phyloP scores from a whole-genome alignment of 2,888 invertebrate species.

The Luperina testacea region DNA sequence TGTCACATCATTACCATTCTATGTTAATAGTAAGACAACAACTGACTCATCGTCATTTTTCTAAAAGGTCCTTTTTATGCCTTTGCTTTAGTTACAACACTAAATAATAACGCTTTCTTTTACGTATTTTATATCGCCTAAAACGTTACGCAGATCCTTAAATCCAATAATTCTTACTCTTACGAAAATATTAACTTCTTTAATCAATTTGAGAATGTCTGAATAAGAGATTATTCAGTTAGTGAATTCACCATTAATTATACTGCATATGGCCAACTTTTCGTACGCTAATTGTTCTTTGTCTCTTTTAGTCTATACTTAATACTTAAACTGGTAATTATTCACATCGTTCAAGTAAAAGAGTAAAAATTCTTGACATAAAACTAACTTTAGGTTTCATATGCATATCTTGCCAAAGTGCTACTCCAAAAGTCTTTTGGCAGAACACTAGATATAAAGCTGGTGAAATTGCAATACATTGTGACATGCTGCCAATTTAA shows the following conservation, averaged over 20 bases:
- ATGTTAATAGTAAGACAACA: slow-evolving; percentile 1
- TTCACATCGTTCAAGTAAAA: not conserved
- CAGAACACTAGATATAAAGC: slow-evolving; percentile 19
- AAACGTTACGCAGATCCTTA: not conserved
- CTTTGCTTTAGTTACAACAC: not conserved
- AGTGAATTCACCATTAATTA: slow-evolving; percentile 37
- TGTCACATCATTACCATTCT: not conserved
- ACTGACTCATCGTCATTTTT: not conserved
- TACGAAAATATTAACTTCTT: slow-evolving; percentile 22
- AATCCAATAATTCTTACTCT: not conserved
- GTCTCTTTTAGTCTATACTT: not conserved
- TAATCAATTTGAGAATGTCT: slow-evolving; percentile 44
- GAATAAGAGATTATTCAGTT: slow-evolving; percentile 40
- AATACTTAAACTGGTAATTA: not conserved
- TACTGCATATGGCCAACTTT: slow-evolving; percentile 37
- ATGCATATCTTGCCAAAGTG: slow-evolving; percentile 43
- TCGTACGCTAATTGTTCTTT: slow-evolving; percentile 40
- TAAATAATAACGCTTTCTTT: not conserved
- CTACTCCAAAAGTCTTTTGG: slow-evolving; percentile 38
- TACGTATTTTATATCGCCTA: not conserved
- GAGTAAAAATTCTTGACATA: not conserved
- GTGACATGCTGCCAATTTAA: slow-evolving; percentile 39
- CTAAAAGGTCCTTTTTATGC: not conserved
- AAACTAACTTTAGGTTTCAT: slow-evolving; percentile 13
- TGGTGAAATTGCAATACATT: slow-evolving; percentile 18